Base-by-base conservation (phyloP, 2,113 vertebrate species). In the Tinamus guttatus region DNA sequence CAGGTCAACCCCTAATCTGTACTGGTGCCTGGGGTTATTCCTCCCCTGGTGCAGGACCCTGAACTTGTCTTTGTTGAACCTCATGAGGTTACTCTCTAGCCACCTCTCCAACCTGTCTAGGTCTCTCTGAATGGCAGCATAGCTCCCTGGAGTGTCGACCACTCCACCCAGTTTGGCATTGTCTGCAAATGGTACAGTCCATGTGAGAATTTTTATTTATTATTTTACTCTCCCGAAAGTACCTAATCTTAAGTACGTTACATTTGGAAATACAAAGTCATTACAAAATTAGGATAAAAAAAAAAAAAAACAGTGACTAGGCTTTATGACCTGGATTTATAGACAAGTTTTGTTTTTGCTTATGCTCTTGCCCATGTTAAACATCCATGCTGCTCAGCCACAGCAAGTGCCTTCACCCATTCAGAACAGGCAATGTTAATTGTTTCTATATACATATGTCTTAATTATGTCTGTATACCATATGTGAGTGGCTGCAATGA, bases 201-300 rank as follows among this genome's bases (percentile, higher is more conserved):
- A 0, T 28, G 22, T n/a, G n/a, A 87, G 49, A 38, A 11, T 82
- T 92, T 34, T 17, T 71, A 10, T 13, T 54, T 75, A 21, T n/a
- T 71, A 51, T 41, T 69, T 47, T 20, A 49, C 8, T 82, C 32
- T 63, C 7, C 22, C 73, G 41, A 4, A 16, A 82, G 47, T 62
- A 45, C 22, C 38, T 70, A 88, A 41, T 13, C 15, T 70, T 83
- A 78, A 12, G 51, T 3, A 62, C 8, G 18, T 17, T 51, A 40
- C 18, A 30, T 30, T 27, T 63, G 76, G 28, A 34, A 81, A 81
- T 16, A 70, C 3, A 45, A 41, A 68, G 3, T 5, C 6, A 62
- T 40, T 73, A 14, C 45, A 9, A 81, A 56, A 30, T 9, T 15
- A 85, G 34, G 1, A 0, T 8, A 1, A 7, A 5, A 17, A 45